Conservation (phyloP, 2,888 invertebrate species). For the Hoplodrina ambigua region DNA sequence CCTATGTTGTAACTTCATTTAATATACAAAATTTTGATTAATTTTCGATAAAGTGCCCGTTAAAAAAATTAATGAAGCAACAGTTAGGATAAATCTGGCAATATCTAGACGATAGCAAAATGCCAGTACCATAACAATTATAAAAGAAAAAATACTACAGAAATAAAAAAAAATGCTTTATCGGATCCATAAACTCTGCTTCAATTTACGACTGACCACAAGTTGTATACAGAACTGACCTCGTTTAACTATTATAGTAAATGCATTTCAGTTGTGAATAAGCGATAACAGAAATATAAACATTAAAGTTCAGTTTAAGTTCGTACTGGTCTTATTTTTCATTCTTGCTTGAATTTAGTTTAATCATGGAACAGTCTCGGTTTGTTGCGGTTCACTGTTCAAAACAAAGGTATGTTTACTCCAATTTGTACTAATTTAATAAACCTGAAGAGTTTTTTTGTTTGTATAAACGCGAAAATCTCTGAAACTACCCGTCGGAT, state of each 20-base stretch:
- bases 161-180: constrained; percentile 2
- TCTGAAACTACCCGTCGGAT: too few relatives aligned
- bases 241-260: constrained; percentile 49
- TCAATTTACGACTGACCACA: constrained; percentile 18
- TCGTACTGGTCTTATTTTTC: constrained; percentile 4
- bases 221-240: constrained; percentile 42
- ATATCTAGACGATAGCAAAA: constrained; percentile 2
- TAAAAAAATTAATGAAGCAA: constrained; percentile 20
- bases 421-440: background rate
- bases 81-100: constrained; percentile 1
- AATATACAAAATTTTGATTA: constrained; percentile 6
- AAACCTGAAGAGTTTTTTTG: too few relatives aligned
- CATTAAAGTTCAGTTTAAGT: constrained; percentile 14
- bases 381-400: background rate
- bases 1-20: constrained; percentile 1
- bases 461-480: too few relatives aligned
- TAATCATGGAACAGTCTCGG: constrained; percentile 2
- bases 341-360: constrained; percentile 13
- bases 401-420: constrained; percentile 18
- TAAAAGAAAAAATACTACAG: constrained; percentile 10
- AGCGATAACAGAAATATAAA: constrained; percentile 44
- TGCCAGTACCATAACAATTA: constrained; percentile 3
- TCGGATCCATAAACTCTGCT: constrained; percentile 4
- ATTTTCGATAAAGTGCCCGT: constrained; percentile 9
- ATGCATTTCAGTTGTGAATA: constrained; percentile 29